Evolutionary conservation across 2,888 invertebrate genomes (phyloP), one percentile per base, ranked within the genome.

Genomic region (Thera britannica): DNA sequence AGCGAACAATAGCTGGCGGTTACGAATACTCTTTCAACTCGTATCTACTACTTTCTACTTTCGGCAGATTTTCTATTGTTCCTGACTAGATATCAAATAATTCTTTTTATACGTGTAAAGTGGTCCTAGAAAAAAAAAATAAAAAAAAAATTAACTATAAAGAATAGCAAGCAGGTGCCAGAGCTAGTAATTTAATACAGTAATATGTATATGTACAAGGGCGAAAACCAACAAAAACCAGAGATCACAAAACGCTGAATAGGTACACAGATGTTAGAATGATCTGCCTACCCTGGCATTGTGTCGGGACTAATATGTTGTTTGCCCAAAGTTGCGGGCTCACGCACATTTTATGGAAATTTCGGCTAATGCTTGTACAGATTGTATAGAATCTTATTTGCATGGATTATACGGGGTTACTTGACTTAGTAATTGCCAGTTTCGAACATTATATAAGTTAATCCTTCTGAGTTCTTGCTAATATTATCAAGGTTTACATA

Each of bases 381-480:
- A 61, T 61, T 61, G 61, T 54, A 54, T 46, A 11, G n/a, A 11
- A 58, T 58, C 44, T 35, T 61, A 61, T 61, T 61, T 61, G 46
- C 44, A 54, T 61, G 54, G 44, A 44, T 46, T 46, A 46, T 44
- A 34, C 23, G 34, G 44, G 54, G 54, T 54, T 46, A 61, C 44
- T 54, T 61, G 54, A 46, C 61, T 61, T 46, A 54, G 46, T 46
- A 34, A 52, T 52, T 52, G 9, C 8, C 34, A 8, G 52, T 34
- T 52, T 52, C 34, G 3, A 9, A 34, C 34, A 52, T 46, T 46
- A 46, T 2, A 46, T 2, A 46, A 46, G 9, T 44, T 2, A 7
- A 44, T 44, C 7, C 5, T 7, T 7, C 6, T 7, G 44, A 7
- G 6, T 44, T 51, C 12, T 12, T 12, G 5, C 12, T 4, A 12